Base-by-base conservation (phyloP, 2,113 vertebrate species). In the Clarias gariepinus region DNA sequence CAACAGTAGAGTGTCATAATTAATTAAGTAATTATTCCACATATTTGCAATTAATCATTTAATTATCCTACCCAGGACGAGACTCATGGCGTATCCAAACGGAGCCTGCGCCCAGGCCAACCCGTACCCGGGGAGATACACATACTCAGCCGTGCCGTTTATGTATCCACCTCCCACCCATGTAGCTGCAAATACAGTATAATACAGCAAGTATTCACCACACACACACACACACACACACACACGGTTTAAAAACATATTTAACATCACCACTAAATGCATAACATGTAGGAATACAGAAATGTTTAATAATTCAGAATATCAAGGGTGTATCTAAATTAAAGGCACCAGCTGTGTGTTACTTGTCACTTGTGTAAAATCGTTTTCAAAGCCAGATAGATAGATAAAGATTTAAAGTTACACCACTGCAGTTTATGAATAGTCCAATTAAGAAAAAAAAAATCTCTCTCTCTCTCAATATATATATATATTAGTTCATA, bases 131-230 rank as follows among this genome's bases (percentile, higher is more conserved):
- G 98, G 97, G 8, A 98, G 94, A 91, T 98, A 99, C 9, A 99
- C 98, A 64, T 97, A 96, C 91, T 99, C 98, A 68, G 98, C 98
- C 76, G 98, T 99, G 80, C 98, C 98, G 0, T 99, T 99, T 91
- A 99, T 99, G 88, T 99, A 99, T 53, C 98, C 98, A 86, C 98
- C 98, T 94, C 98, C 98, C 85, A 99, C 98, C 98, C 98, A 99
- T 1, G 98, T 99, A 9, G 98, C 98, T 99, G 93, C 87, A 95
- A 94, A 68, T 8, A 69, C 11, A n/a, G n/a, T n/a, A n/a, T n/a
- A n/a, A n/a, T n/a, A n/a, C n/a, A n/a, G n/a, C n/a, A n/a, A n/a
- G n/a, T n/a, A n/a, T n/a, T n/a, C n/a, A n/a, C n/a, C n/a, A 23
- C 21, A 81, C 12, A 33, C 33, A 19, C 7, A 10, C 7, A 79